Evolutionary conservation across 2,797 vertebrate genomes (phyloP).

Genomic region (Morus bassanus): DNA sequence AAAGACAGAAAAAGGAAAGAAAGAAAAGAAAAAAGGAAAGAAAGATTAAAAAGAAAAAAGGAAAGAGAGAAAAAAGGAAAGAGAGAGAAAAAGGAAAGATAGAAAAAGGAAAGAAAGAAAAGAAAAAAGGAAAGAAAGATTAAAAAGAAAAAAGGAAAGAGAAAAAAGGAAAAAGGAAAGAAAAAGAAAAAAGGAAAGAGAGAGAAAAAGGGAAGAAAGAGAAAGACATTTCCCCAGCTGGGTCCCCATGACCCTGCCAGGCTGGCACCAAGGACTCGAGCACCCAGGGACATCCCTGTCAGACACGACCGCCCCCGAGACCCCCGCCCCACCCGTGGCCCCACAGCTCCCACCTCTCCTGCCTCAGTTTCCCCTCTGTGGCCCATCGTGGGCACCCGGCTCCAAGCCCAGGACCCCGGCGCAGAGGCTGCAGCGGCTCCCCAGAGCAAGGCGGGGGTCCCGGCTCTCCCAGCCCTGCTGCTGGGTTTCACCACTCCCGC

Average conservation of each 20-base stretch:
- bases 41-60: too few species aligned
- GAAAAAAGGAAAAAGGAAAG: too few species aligned
- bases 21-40: too few species aligned
- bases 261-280: neutral
- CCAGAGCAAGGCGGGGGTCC: too few species aligned
- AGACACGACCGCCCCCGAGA: neutral
- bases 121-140: accelerated
- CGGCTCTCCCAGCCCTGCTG: neutral
- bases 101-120: too few species aligned
- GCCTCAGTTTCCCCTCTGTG: neutral
- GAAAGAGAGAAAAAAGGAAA: neutral
- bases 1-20: too few species aligned
- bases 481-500: neutral
- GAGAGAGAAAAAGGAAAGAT: too few species aligned
- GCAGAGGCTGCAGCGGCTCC: neutral
- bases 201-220: too few species aligned
- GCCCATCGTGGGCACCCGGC: neutral
- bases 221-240: accelerated
- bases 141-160: accelerated
- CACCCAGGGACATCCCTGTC: neutral
- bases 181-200: too few species aligned
- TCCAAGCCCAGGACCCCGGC: accelerated
- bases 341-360: neutral
- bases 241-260: neutral
- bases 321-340: too few species aligned